Percentiles rank a stretch among this genome's conserved stretches.
These are phyloP conservation scores for Romanogobio albipinnatus DNA, from an alignment of 2,113 vertebrate genomes.

Conservation along the genomic window DNA sequence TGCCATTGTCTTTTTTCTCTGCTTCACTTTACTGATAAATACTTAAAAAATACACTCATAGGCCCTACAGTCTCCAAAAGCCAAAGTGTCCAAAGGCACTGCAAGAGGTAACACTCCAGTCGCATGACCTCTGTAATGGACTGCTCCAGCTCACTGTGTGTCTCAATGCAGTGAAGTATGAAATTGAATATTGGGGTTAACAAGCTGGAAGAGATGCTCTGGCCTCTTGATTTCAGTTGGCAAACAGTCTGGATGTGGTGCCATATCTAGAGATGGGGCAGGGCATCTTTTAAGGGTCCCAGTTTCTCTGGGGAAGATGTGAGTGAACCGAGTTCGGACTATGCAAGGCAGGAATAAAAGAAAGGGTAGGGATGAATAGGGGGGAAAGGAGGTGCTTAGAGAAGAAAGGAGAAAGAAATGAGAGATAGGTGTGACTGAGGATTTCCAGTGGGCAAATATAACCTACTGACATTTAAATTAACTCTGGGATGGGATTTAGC, in stretches of 20 bases:
- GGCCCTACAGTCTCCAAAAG: background rate
- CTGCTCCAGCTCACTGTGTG: background rate
- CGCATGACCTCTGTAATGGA: background rate
- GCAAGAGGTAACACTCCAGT: background rate
- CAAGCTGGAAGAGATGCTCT: constrained; percentile 39
- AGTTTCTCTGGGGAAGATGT: background rate
- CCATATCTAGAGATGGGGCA: background rate
- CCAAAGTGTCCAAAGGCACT: background rate
- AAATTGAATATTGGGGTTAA: constrained; percentile 18
- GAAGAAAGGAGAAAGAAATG: background rate
- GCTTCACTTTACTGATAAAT: background rate
- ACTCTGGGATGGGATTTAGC: constrained; percentile 4
- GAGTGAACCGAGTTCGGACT: background rate
- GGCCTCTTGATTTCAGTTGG: constrained; percentile 20
- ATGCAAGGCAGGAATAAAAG: background rate
- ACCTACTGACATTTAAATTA: background rate
- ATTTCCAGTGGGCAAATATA: background rate
- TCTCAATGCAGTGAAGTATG: constrained; percentile 27
- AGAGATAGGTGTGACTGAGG: constrained; percentile 1
- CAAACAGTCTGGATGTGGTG: constrained; percentile 4
- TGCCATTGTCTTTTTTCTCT: background rate
- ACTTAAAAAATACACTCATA: background rate
- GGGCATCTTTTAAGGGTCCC: background rate
- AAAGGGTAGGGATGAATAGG: background rate
- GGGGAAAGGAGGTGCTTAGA: background rate